Evolutionary conservation across 2,797 vertebrate genomes (phyloP).

Genomic region (Channa striata): DNA sequence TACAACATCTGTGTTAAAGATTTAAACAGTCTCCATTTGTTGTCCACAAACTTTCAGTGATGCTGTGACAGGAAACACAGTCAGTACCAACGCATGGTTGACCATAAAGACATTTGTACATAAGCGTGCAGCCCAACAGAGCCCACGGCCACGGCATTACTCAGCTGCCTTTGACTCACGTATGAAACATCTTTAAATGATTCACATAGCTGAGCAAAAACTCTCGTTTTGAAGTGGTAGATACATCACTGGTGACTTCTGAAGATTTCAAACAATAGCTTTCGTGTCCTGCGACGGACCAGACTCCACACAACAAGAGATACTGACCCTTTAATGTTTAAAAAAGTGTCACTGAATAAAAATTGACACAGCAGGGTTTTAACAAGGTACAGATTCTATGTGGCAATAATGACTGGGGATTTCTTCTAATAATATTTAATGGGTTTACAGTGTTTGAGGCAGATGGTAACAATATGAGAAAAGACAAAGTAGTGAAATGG

Average conservation of each 20-base stretch:
- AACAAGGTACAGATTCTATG: constrained; percentile 11
- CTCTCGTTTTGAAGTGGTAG: constrained; percentile 48
- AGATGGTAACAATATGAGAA: background rate
- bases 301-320: constrained; percentile 3
- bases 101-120: constrained; percentile 37
- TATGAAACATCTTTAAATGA: constrained; percentile 64
- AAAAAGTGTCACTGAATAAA: constrained; percentile 6
- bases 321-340: constrained; percentile 4
- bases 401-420: constrained; percentile 4
- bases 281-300: constrained; percentile 25
- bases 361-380: constrained; percentile 8
- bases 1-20: constrained; percentile 26
- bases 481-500: background rate
- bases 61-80: constrained; percentile 32
- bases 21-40: constrained; percentile 23
- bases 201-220: constrained; percentile 60
- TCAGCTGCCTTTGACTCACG: constrained; percentile 50
- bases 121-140: constrained; percentile 34
- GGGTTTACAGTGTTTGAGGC: constrained; percentile 4
- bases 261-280: constrained; percentile 41
- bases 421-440: constrained; percentile 3
- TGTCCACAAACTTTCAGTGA: constrained; percentile 22
- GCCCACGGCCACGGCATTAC: constrained; percentile 48
- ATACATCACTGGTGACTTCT: constrained; percentile 32
- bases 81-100: constrained; percentile 29